Base-by-base conservation (phyloP, 2,797 vertebrate genomes). In the Urosaurus nigricauda region DNA sequence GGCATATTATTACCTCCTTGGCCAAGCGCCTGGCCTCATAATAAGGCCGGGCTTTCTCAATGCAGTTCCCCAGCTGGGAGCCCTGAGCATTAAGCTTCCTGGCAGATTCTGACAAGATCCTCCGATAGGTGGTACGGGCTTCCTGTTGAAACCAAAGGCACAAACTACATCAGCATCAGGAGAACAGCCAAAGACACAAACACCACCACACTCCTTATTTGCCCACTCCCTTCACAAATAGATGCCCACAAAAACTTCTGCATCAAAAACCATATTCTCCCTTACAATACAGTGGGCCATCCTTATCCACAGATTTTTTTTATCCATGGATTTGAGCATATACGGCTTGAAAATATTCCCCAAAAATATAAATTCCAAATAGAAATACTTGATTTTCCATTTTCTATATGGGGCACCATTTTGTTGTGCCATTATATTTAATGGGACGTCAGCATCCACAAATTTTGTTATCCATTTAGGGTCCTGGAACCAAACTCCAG, bases 1-100 rank as follows among this genome's bases (percentile, higher is more conserved):
- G 16, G 70, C 40, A 26, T 0, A 1, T 40, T 68, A 68, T 0
- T 91, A 99, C 98, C 98, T 98, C 98, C 94, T 98, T 99, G 83
- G 98, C 98, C 6, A 98, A 95, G 77, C 98, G 96, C 0, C 98
- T 97, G 0, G 98, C 98, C 94, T 99, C 98, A 14, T 98, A 99
- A 93, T 99, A 99, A 0, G 98, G 98, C 19, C 98, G 96, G 0
- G 98, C 98, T 92, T 98, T 98, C 87, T 98, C 98, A 0, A 99
- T 98, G 94, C 98, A 98, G 83, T 96, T 96, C 8, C 98, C 98
- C 0, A 99, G 87, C 29, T 98, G 98, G 29, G 98, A 98, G 58
- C 98, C 98, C 92, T 98, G 98, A 0, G 97, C 94, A 0, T 99
- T 98, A 26, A 99, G 97, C 75, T 98, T 98, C 91, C 98, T 94